Conservation (phyloP, 1,140 invertebrate genomes). For the Orius laevigatus region DNA sequence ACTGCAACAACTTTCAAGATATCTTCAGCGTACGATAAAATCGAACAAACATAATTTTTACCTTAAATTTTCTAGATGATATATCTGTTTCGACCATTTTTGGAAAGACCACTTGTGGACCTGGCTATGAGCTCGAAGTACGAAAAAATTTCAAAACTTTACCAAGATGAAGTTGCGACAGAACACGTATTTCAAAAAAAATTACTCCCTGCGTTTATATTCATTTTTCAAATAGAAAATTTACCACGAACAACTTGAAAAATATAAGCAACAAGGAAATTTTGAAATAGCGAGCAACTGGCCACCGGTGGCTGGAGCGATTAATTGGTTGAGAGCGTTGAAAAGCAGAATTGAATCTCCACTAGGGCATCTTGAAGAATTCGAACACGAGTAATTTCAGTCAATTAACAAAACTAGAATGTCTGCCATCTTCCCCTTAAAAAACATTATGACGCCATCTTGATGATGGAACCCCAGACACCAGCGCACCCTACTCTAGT, state of each 20-base stretch:
- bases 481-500: no score
- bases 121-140: conserved; percentile 44
- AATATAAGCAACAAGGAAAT: conserved; percentile 28
- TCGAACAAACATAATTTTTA: neutral
- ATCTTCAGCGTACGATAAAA: conserved; percentile 34
- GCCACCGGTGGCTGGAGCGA: conserved; percentile 50
- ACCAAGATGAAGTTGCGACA: conserved; percentile 45
- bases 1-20: conserved; percentile 52
- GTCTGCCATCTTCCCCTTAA: no score
- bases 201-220: neutral
- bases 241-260: conserved; percentile 26
- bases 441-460: no score
- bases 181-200: conserved; percentile 34
- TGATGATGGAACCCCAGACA: no score
- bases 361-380: conserved; percentile 36
- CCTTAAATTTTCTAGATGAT: conserved; percentile 38
- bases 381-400: conserved; percentile 32
- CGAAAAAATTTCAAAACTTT: conserved; percentile 33
- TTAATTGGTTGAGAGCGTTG: conserved; percentile 56
- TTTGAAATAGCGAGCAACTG: conserved; percentile 46
- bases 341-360: conserved; percentile 40
- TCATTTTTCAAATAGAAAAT: conserved; percentile 21
- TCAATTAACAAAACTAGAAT: neutral
- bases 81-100: conserved; percentile 51
- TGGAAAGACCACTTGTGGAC: conserved; percentile 52